Evolutionary conservation across 2,888 invertebrate genomes (phyloP), one percentile per base, ranked within the genome.

Genomic region (Hololepta plana): DNA sequence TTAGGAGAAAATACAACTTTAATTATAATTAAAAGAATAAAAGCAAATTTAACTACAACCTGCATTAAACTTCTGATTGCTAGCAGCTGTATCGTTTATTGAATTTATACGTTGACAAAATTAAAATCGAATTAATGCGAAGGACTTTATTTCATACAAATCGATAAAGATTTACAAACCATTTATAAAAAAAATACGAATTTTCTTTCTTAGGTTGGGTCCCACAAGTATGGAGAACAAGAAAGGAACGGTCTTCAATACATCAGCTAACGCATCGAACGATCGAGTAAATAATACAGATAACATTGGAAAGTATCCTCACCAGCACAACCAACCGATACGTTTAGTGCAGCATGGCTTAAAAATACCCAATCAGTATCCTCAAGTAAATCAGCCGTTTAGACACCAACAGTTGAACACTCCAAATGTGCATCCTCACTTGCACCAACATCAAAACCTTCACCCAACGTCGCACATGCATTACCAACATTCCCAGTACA

Each of bases 281-380:
- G 46, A 41, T 28, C 28, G 27, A 15, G 17, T 24, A 8, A 28
- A 40, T 30, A 40, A n/a, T n/a, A n/a, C n/a, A n/a, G n/a, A n/a
- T n/a, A n/a, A n/a, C n/a, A n/a, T n/a, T n/a, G n/a, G n/a, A n/a
- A n/a, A n/a, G n/a, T n/a, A n/a, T n/a, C n/a, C n/a, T n/a, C 66
- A 67, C 37, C 51, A 64, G 36, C 66, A 67, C 38, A 62, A 63
- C 34, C 62, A 60, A 45, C 60, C 59, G 32, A 59, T 64, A 36
- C 59, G 61, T 37, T 48, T 59, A 26, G 52, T 62, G 39, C 62
- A 65, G 39, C 64, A 64, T 35, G 63, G 63, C 33, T 52, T 63
- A 17, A 64, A 65, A 38, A 62, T 64, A 36, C 62, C 64, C 29
- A 62, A 60, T 39, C 62, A 45, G 32, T 45, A 48, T 28, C 28